phyloP scores from a whole-genome alignment of 2,113 vertebrate genomes.

The Oryzias celebensis region DNA sequence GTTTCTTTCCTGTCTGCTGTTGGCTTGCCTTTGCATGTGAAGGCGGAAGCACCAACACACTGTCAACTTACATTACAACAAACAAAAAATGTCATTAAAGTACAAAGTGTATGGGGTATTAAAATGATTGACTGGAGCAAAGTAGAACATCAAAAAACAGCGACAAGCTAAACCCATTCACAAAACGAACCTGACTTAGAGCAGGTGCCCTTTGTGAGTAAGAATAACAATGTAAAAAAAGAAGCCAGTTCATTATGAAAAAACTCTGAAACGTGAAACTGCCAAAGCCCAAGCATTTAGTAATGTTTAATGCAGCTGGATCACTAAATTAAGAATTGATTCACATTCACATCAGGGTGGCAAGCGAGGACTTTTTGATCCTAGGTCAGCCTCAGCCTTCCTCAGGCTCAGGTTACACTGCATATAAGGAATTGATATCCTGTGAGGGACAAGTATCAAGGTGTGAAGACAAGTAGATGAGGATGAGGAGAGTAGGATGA shows the following conservation, averaged over 20 bases:
- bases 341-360: background rate
- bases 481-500: background rate
- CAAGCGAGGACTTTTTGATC: background rate
- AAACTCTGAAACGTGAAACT: background rate
- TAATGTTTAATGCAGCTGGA: background rate
- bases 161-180: too few species aligned
- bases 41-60: constrained; percentile 5
- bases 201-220: too few species aligned
- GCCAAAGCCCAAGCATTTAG: background rate
- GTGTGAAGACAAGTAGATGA: constrained; percentile 9
- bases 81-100: constrained; percentile 4
- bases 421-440: constrained; percentile 1
- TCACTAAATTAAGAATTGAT: background rate
- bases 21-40: constrained; percentile 15
- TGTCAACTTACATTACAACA: constrained; percentile 11
- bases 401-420: background rate
- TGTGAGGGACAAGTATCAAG: background rate
- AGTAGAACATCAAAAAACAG: background rate
- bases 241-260: too few species aligned
- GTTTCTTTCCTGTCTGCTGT: constrained; percentile 1
- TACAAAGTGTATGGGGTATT: constrained; percentile 5
- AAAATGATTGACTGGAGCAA: constrained; percentile 9
- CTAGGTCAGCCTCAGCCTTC: background rate
- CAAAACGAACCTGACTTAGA: too few species aligned
- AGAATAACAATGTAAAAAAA: too few species aligned